Evolutionary conservation across 2,797 vertebrate species (phyloP), one percentile per base, ranked within the genome.

Genomic region (Antrozous pallidus): DNA sequence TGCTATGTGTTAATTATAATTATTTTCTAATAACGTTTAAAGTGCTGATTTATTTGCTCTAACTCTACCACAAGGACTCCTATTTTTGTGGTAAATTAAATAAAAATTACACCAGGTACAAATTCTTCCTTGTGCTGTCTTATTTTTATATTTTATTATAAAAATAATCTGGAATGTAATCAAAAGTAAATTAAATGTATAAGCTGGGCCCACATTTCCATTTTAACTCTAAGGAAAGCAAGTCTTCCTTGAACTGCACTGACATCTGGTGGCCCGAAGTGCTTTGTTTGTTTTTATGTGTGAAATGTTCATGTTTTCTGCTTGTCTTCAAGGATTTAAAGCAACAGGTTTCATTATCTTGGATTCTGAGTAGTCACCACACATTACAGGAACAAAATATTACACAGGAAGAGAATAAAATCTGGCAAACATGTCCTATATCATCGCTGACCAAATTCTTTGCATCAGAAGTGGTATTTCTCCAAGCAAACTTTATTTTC

Each of bases 181-280:
- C 1, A 81, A 95, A 89, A 38, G 7, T 7, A 70, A 8, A 85
- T 47, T 86, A 75, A 84, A 75, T 70, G 36, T 51, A 69, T 74
- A 70, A 77, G 91, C 69, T 69, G 71, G 69, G 13, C 2, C 18
- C 26, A 20, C 77, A 13, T 26, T 91, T 65, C 36, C 56, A 54
- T 26, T n/a, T 63, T 63, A 80, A 77, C 67, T 26, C 14, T 7
- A 26, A 70, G 86, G 63, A 90, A 87, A 40, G 22, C 38, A 22
- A 1, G 10, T 38, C 73, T 90, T 82, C n/a, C 65, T 94, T 95
- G 95, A 87, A 79, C 90, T 88, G 70, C 28, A 96, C 93, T 83
- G 97, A 94, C 94, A 96, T 86, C 96, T 90, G 92, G 94, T 97
- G 95, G 95, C n/a, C 28, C 17, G 42, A 54, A 65, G 9, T 36